These are phyloP conservation scores for Parazoanthus atlanticus DNA, from an alignment of 92 coral and sea anemone genomes.

Conservation along the genomic window DNA sequence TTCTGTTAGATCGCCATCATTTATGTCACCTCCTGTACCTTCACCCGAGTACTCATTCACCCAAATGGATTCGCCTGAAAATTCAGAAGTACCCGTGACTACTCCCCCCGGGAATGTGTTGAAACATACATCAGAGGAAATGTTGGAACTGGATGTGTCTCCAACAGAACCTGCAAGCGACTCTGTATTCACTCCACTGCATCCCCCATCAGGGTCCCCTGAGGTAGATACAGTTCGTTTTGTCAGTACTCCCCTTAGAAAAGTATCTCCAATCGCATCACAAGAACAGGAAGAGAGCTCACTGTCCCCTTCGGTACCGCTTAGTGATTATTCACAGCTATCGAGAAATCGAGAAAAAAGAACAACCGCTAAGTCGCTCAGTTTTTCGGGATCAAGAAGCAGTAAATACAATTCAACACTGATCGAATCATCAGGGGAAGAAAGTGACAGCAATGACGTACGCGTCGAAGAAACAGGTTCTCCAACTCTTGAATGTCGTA, in stretches of 20 bases:
- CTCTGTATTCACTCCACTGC: not conserved
- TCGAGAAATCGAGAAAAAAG: conserved; percentile 15
- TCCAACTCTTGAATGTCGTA: not conserved
- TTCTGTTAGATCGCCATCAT: not conserved
- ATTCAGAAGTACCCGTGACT: not conserved
- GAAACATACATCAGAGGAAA: not conserved
- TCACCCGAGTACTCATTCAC: conserved; percentile 71
- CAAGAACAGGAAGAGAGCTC: conserved; percentile 9
- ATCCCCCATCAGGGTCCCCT: conserved; percentile 6
- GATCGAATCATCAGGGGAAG: conserved; percentile 25
- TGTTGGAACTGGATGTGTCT: not conserved
- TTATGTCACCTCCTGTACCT: conserved; percentile 76
- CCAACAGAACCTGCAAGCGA: not conserved
- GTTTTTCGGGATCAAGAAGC: conserved; percentile 11
- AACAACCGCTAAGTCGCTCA: conserved; percentile 17
- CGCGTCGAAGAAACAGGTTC: not conserved
- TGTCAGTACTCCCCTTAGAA: not conserved
- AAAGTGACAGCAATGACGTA: not conserved
- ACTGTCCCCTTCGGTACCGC: conserved; percentile 33
- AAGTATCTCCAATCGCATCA: not conserved
- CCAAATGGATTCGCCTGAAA: conserved; percentile 31
- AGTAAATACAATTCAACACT: not conserved
- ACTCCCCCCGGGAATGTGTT: conserved; percentile 1
- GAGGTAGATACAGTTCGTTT: not conserved
- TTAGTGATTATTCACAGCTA: conserved; percentile 5